These are phyloP conservation scores for Oikopleura dioica DNA, from an alignment of 23 tunicate genomes.

Conservation along the genomic window DNA sequence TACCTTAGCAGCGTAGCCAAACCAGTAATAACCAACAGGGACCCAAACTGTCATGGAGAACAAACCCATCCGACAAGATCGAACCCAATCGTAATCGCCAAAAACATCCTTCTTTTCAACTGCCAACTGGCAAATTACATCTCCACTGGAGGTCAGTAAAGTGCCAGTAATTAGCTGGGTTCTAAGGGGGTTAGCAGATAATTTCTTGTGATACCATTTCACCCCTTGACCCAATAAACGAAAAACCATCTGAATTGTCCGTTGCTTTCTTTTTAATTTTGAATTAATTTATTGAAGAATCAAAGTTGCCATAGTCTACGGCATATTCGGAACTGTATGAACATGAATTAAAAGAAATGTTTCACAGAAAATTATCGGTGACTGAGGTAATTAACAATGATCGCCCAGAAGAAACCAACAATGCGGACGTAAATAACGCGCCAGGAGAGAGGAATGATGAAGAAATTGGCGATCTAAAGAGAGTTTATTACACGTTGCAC, in stretches of 20 bases:
- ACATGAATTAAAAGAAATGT: too few relatives aligned
- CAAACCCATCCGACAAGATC: constrained; percentile 1
- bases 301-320: too few relatives aligned
- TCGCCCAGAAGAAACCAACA: neutral
- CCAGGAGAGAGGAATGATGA: neutral
- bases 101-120: neutral
- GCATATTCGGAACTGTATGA: too few relatives aligned
- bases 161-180: neutral
- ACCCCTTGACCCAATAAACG: too few relatives aligned
- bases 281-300: neutral
- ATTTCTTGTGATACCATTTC: too few relatives aligned
- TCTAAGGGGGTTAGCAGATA: too few relatives aligned
- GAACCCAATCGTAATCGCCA: neutral
- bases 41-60: neutral
- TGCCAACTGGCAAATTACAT: neutral
- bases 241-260: neutral
- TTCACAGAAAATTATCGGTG: too few relatives aligned
- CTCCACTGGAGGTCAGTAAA: neutral
- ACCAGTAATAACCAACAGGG: neutral
- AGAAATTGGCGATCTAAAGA: too few relatives aligned
- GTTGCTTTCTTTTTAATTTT: neutral
- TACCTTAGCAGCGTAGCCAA: too few relatives aligned
- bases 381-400: too few relatives aligned
- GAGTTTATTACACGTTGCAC: too few relatives aligned
- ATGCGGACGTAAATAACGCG: neutral